Conservation (phyloP, 2,797 vertebrate genomes). For the Acanthurus lineatus region DNA sequence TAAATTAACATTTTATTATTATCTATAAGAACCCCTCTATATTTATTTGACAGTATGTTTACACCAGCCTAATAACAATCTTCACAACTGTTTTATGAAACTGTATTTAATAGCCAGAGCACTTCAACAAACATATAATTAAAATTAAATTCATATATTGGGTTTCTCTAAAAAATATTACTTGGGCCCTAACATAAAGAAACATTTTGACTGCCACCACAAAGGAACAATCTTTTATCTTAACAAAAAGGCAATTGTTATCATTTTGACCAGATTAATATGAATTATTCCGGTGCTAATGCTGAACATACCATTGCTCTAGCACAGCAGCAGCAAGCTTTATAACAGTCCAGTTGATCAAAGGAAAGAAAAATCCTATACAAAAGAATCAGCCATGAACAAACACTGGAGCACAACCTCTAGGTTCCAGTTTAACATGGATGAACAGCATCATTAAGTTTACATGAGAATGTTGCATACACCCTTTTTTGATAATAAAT, state of each 20-base stretch:
- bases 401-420: not conserved
- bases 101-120: not conserved
- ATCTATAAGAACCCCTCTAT: constrained; percentile 2
- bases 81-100: constrained; percentile 13
- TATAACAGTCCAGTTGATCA: not conserved
- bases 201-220: not conserved
- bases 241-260: not conserved
- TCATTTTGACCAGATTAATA: constrained; percentile 3
- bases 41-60: constrained; percentile 5
- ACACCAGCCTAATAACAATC: not conserved
- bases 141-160: not conserved
- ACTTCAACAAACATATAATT: not conserved
- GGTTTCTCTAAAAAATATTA: constrained; percentile 4
- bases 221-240: not conserved
- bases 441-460: not conserved
- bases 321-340: not conserved
- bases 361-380: not conserved
- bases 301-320: not conserved
- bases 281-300: not conserved
- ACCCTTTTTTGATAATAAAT: not conserved
- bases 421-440: not conserved
- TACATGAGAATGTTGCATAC: not conserved
- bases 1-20: not conserved
- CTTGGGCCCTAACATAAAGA: not conserved
- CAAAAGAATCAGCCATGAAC: not conserved